Evolutionary conservation across 2,888 invertebrate genomes (phyloP), one percentile per base, ranked within the genome.

Genomic region (Dynastes hyllus): DNA sequence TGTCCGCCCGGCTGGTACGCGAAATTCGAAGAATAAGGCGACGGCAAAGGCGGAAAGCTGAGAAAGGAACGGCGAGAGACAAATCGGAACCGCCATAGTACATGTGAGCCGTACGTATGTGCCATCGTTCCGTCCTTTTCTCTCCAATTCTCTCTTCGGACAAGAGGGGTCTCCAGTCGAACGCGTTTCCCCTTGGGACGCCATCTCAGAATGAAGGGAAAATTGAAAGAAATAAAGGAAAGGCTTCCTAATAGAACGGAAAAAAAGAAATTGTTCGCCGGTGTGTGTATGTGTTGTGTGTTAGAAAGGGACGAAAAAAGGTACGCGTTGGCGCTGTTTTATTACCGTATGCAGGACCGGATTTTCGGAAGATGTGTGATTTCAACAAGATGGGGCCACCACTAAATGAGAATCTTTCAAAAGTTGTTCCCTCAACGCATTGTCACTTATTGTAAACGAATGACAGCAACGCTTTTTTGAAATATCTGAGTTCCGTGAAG

Each of bases 191-290:
- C 78, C 81, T 45, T 69, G 88, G 85, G 87, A 89, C 85, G 85
- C 85, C 85, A 86, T 83, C 85, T 85, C 85, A 87, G 88, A 90
- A 90, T 89, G 90, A 90, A 89, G 88, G 88, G 90, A 89, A 90
- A 90, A 90, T 90, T 90, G 90, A 90, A 89, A 89, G 87, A 88
- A 87, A 88, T 88, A 88, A 88, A 87, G 85, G 85, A 85, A 78
- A 85, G 86, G 84, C 85, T 84, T 86, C 85, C 87, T 87, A 87
- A 87, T 88, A 86, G 87, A 86, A 87, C 85, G 85, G 85, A 86
- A 86, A 81, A 85, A 85, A 86, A 87, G 85, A 87, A 87, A 86
- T 86, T 87, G 86, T 86, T 51, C 69, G 69, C 29, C 22, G 27
- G 51, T 29, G 69, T 69, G 69, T 66, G 66, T 40, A 37, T 40